Percentiles rank a stretch among this genome's conserved stretches.
These are phyloP conservation scores for Anoplophora glabripennis DNA, from an alignment of 1,140 invertebrate genomes.

Conservation along the genomic window DNA sequence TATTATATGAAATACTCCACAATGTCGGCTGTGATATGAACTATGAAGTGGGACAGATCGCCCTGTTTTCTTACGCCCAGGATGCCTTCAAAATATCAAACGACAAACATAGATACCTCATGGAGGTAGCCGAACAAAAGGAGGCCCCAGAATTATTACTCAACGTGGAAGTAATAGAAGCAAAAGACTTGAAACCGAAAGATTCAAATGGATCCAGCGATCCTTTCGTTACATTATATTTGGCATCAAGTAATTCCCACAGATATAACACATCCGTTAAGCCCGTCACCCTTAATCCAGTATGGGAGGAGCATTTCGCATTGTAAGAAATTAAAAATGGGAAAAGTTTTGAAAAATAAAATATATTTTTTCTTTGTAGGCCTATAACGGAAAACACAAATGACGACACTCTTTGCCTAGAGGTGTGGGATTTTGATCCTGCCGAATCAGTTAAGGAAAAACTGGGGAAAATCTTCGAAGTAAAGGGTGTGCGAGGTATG, in stretches of 20 bases:
- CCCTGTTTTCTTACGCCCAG: constrained; percentile 78
- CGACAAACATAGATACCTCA: constrained; percentile 66
- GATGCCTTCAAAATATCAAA: constrained; percentile 83
- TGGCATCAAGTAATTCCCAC: constrained; percentile 70
- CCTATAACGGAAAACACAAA: constrained; percentile 61
- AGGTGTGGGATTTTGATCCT: constrained; percentile 89
- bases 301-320: constrained; percentile 97
- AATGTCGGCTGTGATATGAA: constrained; percentile 77
- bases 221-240: constrained; percentile 86
- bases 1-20: constrained; percentile 89
- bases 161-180: constrained; percentile 91
- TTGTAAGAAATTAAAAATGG: constrained; percentile 69
- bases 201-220: constrained; percentile 95
- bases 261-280: constrained; percentile 90
- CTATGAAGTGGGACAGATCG: constrained; percentile 64
- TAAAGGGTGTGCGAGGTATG: constrained; percentile 79
- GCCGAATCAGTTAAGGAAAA: constrained; percentile 84
- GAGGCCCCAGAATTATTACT: constrained; percentile 88
- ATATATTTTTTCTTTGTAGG: constrained; percentile 51
- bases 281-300: constrained; percentile 80
- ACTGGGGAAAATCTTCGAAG: constrained; percentile 78
- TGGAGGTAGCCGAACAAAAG: constrained; percentile 67
- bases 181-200: constrained; percentile 87
- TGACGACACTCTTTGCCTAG: constrained; percentile 65
- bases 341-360: not conserved